Evolutionary conservation across 1,140 invertebrate genomes (phyloP).

Genomic region (Drosophila seguyi): DNA sequence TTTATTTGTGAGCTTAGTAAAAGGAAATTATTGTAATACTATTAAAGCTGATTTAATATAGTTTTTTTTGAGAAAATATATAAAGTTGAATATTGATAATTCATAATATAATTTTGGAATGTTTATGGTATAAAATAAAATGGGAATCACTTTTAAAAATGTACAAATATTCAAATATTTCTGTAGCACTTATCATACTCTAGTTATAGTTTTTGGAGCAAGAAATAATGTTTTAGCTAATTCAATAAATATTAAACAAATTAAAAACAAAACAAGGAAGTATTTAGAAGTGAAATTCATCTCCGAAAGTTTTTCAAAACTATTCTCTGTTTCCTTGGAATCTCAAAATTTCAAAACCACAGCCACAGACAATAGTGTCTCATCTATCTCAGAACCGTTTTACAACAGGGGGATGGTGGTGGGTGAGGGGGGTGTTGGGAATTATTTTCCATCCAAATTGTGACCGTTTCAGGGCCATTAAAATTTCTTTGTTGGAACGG

Average conservation of each 20-base stretch:
- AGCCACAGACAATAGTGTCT: slow-evolving; percentile 8
- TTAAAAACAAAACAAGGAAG: neutral
- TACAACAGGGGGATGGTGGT: neutral
- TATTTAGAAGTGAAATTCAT: neutral
- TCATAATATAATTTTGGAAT: too few relatives aligned
- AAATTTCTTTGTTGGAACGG: slow-evolving; percentile 41
- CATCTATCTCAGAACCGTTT: neutral
- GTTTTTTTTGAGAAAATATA: neutral
- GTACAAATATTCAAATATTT: too few relatives aligned
- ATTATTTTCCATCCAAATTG: slow-evolving; percentile 20
- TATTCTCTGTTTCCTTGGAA: slow-evolving; percentile 5
- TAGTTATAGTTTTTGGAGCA: too few relatives aligned
- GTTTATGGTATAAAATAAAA: too few relatives aligned
- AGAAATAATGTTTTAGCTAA: neutral
- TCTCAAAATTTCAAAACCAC: slow-evolving; percentile 18
- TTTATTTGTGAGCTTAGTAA: neutral
- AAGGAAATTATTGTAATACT: too few relatives aligned
- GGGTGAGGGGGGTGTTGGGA: neutral
- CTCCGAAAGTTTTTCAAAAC: neutral
- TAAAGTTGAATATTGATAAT: neutral
- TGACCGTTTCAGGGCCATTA: slow-evolving; percentile 41
- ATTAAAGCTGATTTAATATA: neutral
- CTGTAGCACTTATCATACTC: too few relatives aligned
- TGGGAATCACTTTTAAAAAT: too few relatives aligned
- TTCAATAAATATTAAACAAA: neutral